Percentiles rank a stretch among this genome's conserved stretches.
Evolutionary conservation across 2,113 vertebrate genomes (phyloP).

Genomic region (Paralichthys olivaceus): DNA sequence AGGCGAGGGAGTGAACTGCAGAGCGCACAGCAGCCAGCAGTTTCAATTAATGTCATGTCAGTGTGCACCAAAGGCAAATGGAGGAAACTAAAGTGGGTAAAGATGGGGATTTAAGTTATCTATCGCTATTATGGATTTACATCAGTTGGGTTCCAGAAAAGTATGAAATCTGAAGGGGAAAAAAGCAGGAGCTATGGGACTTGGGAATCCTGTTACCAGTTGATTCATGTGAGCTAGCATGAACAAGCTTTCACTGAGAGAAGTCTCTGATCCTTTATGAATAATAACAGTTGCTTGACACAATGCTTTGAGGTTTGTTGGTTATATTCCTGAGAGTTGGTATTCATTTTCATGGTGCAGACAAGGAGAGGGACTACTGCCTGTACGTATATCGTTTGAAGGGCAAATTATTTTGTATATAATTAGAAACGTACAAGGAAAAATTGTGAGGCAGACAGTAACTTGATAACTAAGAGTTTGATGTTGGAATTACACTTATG

Average conservation of each 20-base stretch:
- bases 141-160: neutral
- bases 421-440: no score
- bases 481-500: no score
- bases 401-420: no score
- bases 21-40: conserved; percentile 26
- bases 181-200: no score
- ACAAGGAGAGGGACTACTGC: no score
- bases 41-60: conserved; percentile 38
- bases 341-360: no score
- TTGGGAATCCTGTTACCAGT: neutral
- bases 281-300: neutral
- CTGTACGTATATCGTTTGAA: no score
- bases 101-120: neutral
- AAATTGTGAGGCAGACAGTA: no score
- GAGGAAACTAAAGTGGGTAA: neutral
- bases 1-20: conserved; percentile 2
- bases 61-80: neutral
- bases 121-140: neutral
- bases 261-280: neutral
- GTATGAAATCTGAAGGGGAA: neutral
- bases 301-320: neutral
- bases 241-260: neutral
- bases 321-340: neutral
- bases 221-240: neutral
- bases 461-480: no score